These are phyloP conservation scores for Venturia canescens DNA, from an alignment of 1,140 invertebrate genomes.

Conservation along the genomic window DNA sequence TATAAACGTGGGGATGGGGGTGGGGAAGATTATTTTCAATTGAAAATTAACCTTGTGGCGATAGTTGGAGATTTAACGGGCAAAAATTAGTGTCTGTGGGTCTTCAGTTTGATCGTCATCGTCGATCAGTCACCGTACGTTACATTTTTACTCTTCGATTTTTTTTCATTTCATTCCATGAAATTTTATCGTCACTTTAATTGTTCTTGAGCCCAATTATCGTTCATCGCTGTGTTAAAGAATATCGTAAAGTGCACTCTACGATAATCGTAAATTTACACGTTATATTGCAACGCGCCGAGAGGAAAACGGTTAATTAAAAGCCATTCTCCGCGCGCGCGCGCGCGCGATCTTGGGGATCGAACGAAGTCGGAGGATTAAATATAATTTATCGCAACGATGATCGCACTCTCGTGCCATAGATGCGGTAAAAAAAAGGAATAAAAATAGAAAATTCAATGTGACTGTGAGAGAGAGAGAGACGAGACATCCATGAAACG, in stretches of 20 bases:
- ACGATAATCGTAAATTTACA: slow-evolving; percentile 19
- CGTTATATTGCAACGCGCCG: background rate
- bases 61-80: too few relatives aligned
- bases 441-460: background rate
- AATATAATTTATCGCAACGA: slow-evolving; percentile 33
- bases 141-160: too few relatives aligned
- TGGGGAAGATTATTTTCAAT: too few relatives aligned
- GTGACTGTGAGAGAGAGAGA: background rate
- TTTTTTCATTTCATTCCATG: background rate
- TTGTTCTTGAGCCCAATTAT: slow-evolving; percentile 18
- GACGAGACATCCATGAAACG: background rate
- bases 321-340: slow-evolving; percentile 18
- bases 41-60: too few relatives aligned
- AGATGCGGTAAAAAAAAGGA: background rate
- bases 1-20: background rate
- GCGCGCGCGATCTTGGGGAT: slow-evolving; percentile 4
- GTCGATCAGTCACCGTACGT: too few relatives aligned
- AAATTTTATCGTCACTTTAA: slow-evolving; percentile 8
- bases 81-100: too few relatives aligned
- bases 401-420: background rate
- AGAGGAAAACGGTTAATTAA: slow-evolving; percentile 14
- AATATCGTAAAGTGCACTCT: slow-evolving; percentile 29
- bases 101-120: background rate
- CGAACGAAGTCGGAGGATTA: slow-evolving; percentile 7
- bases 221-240: slow-evolving; percentile 3